Base-by-base conservation (phyloP, 2,113 vertebrate genomes). In the Pampusana beccarii region DNA sequence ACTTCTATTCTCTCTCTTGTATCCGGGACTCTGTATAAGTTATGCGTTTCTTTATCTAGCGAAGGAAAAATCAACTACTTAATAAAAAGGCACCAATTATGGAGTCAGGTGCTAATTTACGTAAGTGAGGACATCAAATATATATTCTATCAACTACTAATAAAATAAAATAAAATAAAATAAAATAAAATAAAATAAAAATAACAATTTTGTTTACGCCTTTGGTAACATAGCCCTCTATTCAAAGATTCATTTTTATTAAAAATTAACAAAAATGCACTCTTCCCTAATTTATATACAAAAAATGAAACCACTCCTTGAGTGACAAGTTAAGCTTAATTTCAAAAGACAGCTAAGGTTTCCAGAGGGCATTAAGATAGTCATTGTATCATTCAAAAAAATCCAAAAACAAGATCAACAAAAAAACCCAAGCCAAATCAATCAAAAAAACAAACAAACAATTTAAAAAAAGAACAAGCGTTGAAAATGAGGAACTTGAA, bases 111-210 rank as follows among this genome's bases (percentile, higher is more conserved):
- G 60, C n/a, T 86, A 81, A 56, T 69, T 29, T 80, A 25, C 3
- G 1, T 74, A 78, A 92, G 90, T 74, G 86, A 61, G 34, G 23
- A 67, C 38, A 90, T 79, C 53, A 93, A 93, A 92, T 28, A 56
- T 3, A 28, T 62, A 48, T 60, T 84, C 34, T 64, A 48, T 64
- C 26, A 89, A 72, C 57, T 85, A 89, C 10, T 89, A 80, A 84
- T 51, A 78, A 60, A 92, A n/a, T 78, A 86, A 72, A 80, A 84
- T 51, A 78, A 60, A 92, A n/a, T 78, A 86, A 72, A 80, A 84
- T 51, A 78, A 60, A 92, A n/a, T 78, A 86, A 72, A 80, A 84
- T 51, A 78, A 60, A 92, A n/a, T 78, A 86, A 72, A 46, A 67
- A 57, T 20, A 92, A 31, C 72, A 77, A 74, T 71, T 91, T 53